Evolutionary conservation across 1,140 invertebrate genomes (phyloP), one percentile per base, ranked within the genome.

Genomic region (Nebria ingens): DNA sequence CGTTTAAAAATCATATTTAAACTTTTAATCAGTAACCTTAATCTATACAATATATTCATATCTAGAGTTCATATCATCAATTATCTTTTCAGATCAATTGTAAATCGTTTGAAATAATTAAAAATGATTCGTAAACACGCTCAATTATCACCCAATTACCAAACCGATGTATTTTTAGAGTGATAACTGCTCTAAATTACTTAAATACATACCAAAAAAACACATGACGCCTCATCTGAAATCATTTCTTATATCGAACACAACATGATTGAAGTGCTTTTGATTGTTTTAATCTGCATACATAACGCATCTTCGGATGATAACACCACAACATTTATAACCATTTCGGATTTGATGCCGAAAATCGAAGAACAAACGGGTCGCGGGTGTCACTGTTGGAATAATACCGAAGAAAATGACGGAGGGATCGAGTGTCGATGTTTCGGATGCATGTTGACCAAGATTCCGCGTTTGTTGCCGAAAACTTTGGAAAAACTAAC

Each of bases 381-480:
- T 21, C 9, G 12, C 1, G 9, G 55, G 1, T 63, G 62, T 40
- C 29, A 29, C 2, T 64, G 63, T 49, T 64, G 63, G 63, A 58
- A 63, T 23, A 59, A 59, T 4, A 63, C 61, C 6, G 51, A 56
- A 19, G 20, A 51, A 6, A 56, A 62, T 17, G 54, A 55, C 6
- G 21, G 50, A 6, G 62, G 65, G n/a, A 60, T 62, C 13, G 70
- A 72, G 49, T 70, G 71, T 53, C 62, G 63, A 50, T 73, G 71
- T 58, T 58, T 58, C 13, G 71, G 70, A 20, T 55, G 60, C 2
- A 42, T 62, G 19, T 52, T 72, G 17, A 58, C 57, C 3, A 58
- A 64, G 13, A 61, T 72, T 19, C 69, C 69, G 1, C 59, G 49
- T n/a, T 52, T 66, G 58, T 57, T 71, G 11, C 59, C 61, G 6